Base-by-base conservation (phyloP, 2,888 invertebrate genomes). In the Andrena marginata region DNA sequence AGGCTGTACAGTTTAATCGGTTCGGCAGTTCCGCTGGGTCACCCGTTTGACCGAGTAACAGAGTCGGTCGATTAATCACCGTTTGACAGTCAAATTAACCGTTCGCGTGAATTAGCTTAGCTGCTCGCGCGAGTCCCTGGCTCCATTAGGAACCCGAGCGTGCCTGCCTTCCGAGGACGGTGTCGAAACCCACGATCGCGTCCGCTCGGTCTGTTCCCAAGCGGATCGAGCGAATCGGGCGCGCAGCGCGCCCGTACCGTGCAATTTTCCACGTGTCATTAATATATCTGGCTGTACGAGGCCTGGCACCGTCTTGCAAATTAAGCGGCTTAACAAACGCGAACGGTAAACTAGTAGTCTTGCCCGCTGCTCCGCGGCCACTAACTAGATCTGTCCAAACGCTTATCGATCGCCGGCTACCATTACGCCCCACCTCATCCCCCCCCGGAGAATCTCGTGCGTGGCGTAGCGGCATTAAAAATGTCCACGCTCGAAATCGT, bases 51-150 rank as follows among this genome's bases (percentile, higher is more conserved):
- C 81, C 67, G 23, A 31, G 54, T 35, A 63, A 78, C 62, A 74
- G 51, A 56, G 49, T 35, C 75, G 35, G 8, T 64, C 83, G 71
- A 78, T 84, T 76, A 84, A 78, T 84, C 84, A 84, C 62, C 59
- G 69, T 78, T 78, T 76, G 84, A 84, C 84, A 65, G 84, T 68
- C 54, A 78, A 84, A 84, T 79, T 62, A 78, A 64, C 48, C 78
- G 72, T 72, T 72, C 60, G 62, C 69, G 23, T 49, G 62, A 65
- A 83, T 83, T 64, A 70, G 84, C 64, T 64, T 54, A 33, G 68
- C 71, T 51, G 64, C n/a, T 69, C 56, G 42, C 42, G 42, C 42
- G 42, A 42, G 42, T 42, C 42, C 42, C 59, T 0, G 51, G 48
- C 7, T 26, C 63, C 42, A 63, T 78, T 78, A 74, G 23, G 33